Evolutionary conservation across 2,888 invertebrate genomes (phyloP).

Genomic region (Drosophila anceps): DNA sequence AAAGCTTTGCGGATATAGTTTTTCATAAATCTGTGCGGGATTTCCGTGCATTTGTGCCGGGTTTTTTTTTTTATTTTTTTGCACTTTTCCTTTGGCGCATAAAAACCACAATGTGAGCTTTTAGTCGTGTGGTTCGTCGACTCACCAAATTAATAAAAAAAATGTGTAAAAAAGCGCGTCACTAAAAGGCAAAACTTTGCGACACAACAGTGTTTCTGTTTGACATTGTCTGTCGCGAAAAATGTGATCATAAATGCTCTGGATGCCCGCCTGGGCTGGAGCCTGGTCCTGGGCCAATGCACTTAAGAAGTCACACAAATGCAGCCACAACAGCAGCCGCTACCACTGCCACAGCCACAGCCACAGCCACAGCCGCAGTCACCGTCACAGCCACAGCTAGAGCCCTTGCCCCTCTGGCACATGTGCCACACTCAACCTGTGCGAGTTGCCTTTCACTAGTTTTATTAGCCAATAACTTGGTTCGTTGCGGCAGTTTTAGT

Average conservation of each 20-base stretch:
- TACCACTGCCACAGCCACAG: too few species aligned
- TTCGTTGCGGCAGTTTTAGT: conserved; percentile 36
- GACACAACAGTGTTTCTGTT: conserved; percentile 25
- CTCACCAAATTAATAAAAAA: conserved; percentile 56
- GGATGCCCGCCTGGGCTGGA: background rate
- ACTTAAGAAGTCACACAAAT: conserved; percentile 74
- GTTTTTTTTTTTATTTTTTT: background rate
- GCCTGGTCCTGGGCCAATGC: conserved; percentile 53
- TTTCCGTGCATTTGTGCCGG: conserved; percentile 29
- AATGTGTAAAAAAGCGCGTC: conserved; percentile 24
- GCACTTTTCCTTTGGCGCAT: conserved; percentile 20
- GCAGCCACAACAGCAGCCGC: conserved; percentile 36
- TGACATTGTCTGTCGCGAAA: conserved; percentile 51
- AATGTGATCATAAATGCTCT: conserved; percentile 67
- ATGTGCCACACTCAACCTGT: conserved; percentile 58
- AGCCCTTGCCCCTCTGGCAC: conserved; percentile 43
- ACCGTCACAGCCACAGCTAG: conserved; percentile 21
- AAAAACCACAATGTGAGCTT: conserved; percentile 58
- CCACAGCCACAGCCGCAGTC: too few species aligned
- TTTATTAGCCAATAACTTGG: conserved; percentile 57
- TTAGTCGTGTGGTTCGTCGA: conserved; percentile 26
- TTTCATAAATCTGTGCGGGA: conserved; percentile 50
- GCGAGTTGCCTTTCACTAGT: background rate
- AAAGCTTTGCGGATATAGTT: conserved; percentile 31
- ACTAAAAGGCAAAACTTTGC: conserved; percentile 36